These are phyloP conservation scores for Pammene fasciana DNA, from an alignment of 2,888 invertebrate species.

Conservation along the genomic window DNA sequence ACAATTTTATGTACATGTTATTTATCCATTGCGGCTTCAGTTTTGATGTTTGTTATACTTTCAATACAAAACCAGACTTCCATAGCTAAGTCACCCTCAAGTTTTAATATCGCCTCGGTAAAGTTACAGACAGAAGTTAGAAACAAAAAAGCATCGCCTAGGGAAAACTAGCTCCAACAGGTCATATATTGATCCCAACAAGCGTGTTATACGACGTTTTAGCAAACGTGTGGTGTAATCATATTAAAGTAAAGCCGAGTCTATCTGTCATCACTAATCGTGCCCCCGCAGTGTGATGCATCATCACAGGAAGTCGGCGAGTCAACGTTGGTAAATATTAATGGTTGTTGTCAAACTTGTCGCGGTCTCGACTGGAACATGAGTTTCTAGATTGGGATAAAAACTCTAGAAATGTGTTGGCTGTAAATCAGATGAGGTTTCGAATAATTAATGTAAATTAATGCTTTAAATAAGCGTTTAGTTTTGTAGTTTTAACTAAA, in stretches of 20 bases:
- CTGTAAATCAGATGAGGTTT: constrained; percentile 10
- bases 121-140: constrained; percentile 5
- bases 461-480: not conserved
- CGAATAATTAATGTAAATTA: not conserved
- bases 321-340: constrained; percentile 40
- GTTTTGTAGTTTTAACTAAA: too few species aligned
- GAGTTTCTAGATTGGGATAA: constrained; percentile 21
- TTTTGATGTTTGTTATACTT: too few species aligned
- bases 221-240: constrained; percentile 55
- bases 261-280: constrained; percentile 68
- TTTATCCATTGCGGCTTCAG: constrained; percentile 3
- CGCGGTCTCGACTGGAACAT: constrained; percentile 30
- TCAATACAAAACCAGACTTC: not conserved
- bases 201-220: constrained; percentile 41
- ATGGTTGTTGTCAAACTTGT: constrained; percentile 41
- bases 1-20: not conserved
- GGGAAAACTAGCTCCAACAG: not conserved
- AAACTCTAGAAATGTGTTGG: constrained; percentile 22
- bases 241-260: constrained; percentile 65
- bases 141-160: constrained; percentile 33
- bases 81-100: constrained; percentile 4
- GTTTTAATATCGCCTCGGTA: not conserved
- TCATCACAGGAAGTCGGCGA: constrained; percentile 49
- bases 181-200: constrained; percentile 5
- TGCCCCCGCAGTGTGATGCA: constrained; percentile 54